Evolutionary conservation across 2,888 invertebrate species (phyloP).

Genomic region (Eudasyphora cyanicolor): DNA sequence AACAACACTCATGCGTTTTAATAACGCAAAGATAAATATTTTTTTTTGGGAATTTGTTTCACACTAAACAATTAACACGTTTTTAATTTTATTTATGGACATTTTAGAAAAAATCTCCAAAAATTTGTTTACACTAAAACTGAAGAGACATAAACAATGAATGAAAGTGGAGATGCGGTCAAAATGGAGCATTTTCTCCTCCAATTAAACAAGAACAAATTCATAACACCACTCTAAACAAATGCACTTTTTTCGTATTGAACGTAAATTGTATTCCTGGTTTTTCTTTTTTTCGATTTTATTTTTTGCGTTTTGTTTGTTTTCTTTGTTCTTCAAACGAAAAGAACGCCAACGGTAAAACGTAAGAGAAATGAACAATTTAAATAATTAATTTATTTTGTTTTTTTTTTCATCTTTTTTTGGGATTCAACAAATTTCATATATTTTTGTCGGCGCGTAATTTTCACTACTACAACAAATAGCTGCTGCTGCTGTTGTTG

Average conservation of each 20-base stretch:
- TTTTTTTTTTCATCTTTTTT: not conserved
- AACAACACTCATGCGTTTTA: not conserved
- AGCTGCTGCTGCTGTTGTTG: constrained; percentile 7
- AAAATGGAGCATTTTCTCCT: not conserved
- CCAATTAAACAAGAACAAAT: not conserved
- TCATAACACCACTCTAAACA: not conserved
- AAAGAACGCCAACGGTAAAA: no score
- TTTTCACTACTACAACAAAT: not conserved
- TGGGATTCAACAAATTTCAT: no score
- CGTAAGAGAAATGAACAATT: not conserved
- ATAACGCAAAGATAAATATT: not conserved
- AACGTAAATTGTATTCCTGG: not conserved
- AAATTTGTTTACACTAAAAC: not conserved
- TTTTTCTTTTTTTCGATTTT: not conserved
- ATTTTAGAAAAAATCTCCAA: not conserved
- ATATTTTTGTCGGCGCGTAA: constrained; percentile 13
- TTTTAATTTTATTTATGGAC: not conserved
- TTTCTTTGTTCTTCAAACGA: no score
- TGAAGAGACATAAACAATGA: not conserved
- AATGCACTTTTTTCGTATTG: not conserved
- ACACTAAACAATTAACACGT: not conserved
- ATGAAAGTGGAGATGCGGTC: not conserved
- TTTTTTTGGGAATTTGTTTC: not conserved
- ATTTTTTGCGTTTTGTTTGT: not conserved
- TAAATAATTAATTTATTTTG: not conserved